Evolutionary conservation across 2,113 vertebrate genomes (phyloP).

Genomic region (Abramis brama): DNA sequence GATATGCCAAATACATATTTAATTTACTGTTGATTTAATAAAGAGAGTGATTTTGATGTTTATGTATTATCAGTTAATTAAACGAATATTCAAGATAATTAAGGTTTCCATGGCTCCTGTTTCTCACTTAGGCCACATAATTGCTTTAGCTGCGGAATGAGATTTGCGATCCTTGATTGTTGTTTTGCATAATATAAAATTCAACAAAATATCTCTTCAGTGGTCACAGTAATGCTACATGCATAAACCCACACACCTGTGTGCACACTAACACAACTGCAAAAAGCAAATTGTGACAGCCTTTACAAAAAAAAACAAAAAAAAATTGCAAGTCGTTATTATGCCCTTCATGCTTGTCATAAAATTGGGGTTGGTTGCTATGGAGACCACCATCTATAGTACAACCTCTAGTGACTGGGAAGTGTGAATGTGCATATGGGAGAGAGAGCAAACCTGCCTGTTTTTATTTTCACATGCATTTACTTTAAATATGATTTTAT

Average conservation of each 20-base stretch:
- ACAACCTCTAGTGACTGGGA: constrained; percentile 63
- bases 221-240: neutral
- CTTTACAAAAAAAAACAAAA: constrained; percentile 59
- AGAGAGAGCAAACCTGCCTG: neutral
- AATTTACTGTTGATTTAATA: neutral
- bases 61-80: neutral
- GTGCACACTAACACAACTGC: constrained; percentile 15
- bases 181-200: neutral
- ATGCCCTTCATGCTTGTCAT: constrained; percentile 69
- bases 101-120: neutral
- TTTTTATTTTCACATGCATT: neutral
- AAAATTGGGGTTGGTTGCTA: constrained; percentile 68
- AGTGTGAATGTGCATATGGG: neutral
- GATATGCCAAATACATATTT: neutral
- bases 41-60: neutral
- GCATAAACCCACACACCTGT: neutral
- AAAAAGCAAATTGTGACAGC: constrained; percentile 22
- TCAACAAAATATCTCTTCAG: neutral
- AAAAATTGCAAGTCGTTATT: constrained; percentile 63
- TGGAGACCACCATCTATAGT: constrained; percentile 67
- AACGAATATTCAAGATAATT: neutral
- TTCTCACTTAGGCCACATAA: no score
- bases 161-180: neutral
- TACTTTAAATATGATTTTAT: neutral
- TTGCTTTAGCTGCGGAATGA: neutral